phyloP scores from a whole-genome alignment of 2,113 vertebrate species.

The Lepus americanus region DNA sequence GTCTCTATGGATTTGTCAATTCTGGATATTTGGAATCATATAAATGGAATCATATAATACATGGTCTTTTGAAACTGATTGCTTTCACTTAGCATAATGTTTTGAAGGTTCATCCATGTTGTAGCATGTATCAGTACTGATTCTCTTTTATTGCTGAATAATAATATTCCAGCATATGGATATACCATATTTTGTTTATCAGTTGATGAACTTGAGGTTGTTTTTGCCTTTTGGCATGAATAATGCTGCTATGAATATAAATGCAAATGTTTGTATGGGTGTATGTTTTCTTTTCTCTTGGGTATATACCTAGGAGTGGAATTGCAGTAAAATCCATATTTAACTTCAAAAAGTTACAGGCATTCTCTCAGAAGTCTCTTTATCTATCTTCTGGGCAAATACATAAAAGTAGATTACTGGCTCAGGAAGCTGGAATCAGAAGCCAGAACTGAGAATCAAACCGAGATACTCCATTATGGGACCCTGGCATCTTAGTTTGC shows the following conservation, averaged over 20 bases:
- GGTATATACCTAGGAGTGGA: neutral
- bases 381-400: neutral
- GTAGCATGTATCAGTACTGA: neutral
- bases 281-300: constrained; percentile 35
- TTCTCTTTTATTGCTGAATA: constrained; percentile 40
- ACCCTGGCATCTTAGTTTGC: too few relatives aligned
- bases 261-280: neutral
- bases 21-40: neutral
- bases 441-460: too few relatives aligned
- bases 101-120: constrained; percentile 14
- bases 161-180: constrained; percentile 4
- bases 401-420: neutral
- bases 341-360: neutral
- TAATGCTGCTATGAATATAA: constrained; percentile 18
- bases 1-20: neutral
- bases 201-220: neutral
- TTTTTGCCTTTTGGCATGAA: neutral
- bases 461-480: too few relatives aligned
- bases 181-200: constrained; percentile 6
- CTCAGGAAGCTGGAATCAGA: neutral
- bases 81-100: constrained; percentile 20
- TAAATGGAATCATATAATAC: constrained; percentile 6
- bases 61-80: neutral
- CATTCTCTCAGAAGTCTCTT: neutral
- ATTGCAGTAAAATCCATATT: neutral